Evolutionary conservation across 2,113 vertebrate genomes (phyloP).

Genomic region (Holacanthus passer): DNA sequence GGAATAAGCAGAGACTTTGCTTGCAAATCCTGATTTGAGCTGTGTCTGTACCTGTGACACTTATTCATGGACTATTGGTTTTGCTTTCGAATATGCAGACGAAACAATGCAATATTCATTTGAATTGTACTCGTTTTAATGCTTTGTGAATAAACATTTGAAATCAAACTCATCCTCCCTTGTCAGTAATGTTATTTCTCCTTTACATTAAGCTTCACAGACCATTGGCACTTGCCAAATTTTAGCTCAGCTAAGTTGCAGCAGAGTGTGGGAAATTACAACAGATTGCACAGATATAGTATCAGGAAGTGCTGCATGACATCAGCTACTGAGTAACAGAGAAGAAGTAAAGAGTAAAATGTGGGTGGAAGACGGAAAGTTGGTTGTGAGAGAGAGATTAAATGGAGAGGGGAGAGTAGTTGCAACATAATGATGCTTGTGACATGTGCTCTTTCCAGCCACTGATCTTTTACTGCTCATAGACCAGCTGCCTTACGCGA

Average conservation of each 20-base stretch:
- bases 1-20: slow-evolving; percentile 60
- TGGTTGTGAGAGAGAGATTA: not conserved
- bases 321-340: not conserved
- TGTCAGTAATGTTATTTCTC: slow-evolving; percentile 60
- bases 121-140: slow-evolving; percentile 70
- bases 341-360: slow-evolving; percentile 17
- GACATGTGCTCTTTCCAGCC: slow-evolving; percentile 66
- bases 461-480: slow-evolving; percentile 78
- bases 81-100: slow-evolving; percentile 60
- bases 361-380: slow-evolving; percentile 41
- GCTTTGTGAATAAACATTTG: slow-evolving; percentile 80
- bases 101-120: slow-evolving; percentile 59
- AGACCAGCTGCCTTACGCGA: slow-evolving; percentile 86
- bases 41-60: slow-evolving; percentile 46
- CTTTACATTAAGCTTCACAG: not conserved
- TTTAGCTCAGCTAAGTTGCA: slow-evolving; percentile 1
- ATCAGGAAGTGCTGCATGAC: slow-evolving; percentile 52
- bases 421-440: slow-evolving; percentile 44
- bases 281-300: slow-evolving; percentile 13
- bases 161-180: slow-evolving; percentile 55
- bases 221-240: not conserved
- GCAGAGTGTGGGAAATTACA: slow-evolving; percentile 20
- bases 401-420: slow-evolving; percentile 11
- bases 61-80: slow-evolving; percentile 56
- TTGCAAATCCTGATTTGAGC: slow-evolving; percentile 64